These are phyloP conservation scores for Macrotus californicus DNA, from an alignment of 2,113 vertebrate genomes.

Conservation along the genomic window DNA sequence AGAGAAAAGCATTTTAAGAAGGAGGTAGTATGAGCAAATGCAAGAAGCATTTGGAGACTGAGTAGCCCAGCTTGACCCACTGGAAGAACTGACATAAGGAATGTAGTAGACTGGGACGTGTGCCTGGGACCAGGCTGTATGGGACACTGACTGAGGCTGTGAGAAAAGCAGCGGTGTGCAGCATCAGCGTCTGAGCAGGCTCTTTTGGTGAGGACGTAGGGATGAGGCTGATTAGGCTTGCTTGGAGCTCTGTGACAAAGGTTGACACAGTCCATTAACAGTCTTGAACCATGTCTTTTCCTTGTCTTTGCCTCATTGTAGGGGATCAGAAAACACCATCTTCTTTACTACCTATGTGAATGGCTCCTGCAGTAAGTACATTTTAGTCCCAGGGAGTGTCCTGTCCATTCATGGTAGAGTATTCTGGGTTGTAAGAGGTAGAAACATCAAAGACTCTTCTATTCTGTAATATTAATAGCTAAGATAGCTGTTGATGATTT, in stretches of 20 bases:
- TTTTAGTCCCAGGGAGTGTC: not conserved
- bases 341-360: slow-evolving; percentile 87
- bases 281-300: not conserved
- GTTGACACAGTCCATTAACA: not conserved
- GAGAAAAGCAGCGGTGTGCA: not conserved
- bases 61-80: not conserved
- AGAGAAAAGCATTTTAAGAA: not conserved
- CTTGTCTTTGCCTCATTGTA: slow-evolving; percentile 69
- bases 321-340: slow-evolving; percentile 82
- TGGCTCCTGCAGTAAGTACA: slow-evolving; percentile 90
- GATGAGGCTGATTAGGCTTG: not conserved
- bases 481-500: slow-evolving; percentile 25
- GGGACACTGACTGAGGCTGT: no score
- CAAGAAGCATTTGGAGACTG: not conserved
- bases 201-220: rapidly evolving
- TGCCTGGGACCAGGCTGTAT: not conserved
- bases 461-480: not conserved
- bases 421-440: not conserved
- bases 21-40: not conserved
- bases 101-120: not conserved
- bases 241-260: not conserved
- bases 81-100: not conserved
- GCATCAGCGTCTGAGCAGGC: not conserved
- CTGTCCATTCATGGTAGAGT: not conserved
- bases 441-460: slow-evolving; percentile 15